Conservation (phyloP, 2,113 vertebrate species). For the Odontophorus gujanensis region DNA sequence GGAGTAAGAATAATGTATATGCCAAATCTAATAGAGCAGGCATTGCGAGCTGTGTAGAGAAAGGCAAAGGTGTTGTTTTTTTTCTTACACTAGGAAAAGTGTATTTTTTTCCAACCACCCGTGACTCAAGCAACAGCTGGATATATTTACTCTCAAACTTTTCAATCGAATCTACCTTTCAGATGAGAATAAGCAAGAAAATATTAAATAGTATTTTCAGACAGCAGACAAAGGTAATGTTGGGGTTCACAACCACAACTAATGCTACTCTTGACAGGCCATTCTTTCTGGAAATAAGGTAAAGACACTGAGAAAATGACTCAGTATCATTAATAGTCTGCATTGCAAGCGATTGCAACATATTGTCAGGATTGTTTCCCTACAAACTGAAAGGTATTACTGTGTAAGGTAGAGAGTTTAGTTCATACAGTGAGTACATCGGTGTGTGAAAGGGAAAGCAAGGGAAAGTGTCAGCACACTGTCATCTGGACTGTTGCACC, state of each 20-base stretch:
- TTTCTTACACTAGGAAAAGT: not conserved
- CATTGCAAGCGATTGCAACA: not conserved
- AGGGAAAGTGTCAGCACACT: not conserved
- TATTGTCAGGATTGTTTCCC: not conserved
- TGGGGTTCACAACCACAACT: not conserved
- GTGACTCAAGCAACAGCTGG: conserved; percentile 2
- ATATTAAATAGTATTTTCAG: not conserved
- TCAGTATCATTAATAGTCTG: not conserved
- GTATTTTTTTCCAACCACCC: not conserved
- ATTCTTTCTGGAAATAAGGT: not conserved
- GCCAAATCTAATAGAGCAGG: not conserved
- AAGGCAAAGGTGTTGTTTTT: not conserved
- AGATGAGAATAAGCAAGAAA: not conserved
- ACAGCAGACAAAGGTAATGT: not conserved
- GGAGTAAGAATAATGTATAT: not conserved
- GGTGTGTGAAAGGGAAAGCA: not conserved
- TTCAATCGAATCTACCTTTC: not conserved
- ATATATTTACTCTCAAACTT: not conserved
- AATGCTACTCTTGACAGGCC: not conserved
- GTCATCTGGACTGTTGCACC: not conserved
- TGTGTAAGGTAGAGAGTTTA: not conserved
- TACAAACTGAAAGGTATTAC: not conserved
- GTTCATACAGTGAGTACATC: not conserved
- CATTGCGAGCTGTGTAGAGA: not conserved
- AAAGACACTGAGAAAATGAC: not conserved